phyloP scores from a whole-genome alignment of 2,797 vertebrate genomes.

The Alfaro cultratus region DNA sequence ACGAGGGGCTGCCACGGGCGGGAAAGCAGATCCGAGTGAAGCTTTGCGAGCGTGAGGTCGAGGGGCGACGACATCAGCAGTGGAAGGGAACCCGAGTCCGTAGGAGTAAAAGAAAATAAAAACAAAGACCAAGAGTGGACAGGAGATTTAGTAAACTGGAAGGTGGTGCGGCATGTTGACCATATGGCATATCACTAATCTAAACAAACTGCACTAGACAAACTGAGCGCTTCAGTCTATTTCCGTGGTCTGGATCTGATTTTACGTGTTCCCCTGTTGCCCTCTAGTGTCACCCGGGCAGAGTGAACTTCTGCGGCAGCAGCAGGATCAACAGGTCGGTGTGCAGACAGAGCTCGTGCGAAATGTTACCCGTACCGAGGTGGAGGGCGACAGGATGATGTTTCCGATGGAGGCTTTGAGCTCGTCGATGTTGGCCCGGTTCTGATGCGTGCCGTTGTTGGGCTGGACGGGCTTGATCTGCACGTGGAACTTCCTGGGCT shows the following conservation, averaged over 20 bases:
- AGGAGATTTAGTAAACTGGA: slow-evolving; percentile 25
- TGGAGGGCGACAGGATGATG: slow-evolving; percentile 90
- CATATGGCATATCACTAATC: slow-evolving; percentile 1
- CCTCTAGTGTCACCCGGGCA: slow-evolving; percentile 72
- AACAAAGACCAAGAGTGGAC: slow-evolving; percentile 19
- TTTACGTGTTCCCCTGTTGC: slow-evolving; percentile 61
- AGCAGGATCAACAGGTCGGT: slow-evolving; percentile 34
- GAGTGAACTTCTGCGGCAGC: slow-evolving; percentile 11
- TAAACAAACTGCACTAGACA: neutral
- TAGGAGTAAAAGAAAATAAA: neutral
- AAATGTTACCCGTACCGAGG: slow-evolving; percentile 80
- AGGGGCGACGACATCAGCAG: neutral
- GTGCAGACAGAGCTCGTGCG: neutral
- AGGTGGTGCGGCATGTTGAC: slow-evolving; percentile 11
- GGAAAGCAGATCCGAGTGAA: neutral
- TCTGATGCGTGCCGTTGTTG: slow-evolving; percentile 88
- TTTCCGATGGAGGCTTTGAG: slow-evolving; percentile 95
- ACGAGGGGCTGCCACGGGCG: slow-evolving; percentile 29
- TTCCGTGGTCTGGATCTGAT: neutral
- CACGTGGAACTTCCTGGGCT: slow-evolving; percentile 93
- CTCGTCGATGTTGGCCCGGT: slow-evolving; percentile 91
- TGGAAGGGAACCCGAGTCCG: neutral
- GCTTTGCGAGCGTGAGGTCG: neutral
- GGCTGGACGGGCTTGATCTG: slow-evolving; percentile 95
- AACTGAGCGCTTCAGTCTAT: neutral